Evolutionary conservation across 2,888 invertebrate species (phyloP).

Genomic region (Chrysolina americana): DNA sequence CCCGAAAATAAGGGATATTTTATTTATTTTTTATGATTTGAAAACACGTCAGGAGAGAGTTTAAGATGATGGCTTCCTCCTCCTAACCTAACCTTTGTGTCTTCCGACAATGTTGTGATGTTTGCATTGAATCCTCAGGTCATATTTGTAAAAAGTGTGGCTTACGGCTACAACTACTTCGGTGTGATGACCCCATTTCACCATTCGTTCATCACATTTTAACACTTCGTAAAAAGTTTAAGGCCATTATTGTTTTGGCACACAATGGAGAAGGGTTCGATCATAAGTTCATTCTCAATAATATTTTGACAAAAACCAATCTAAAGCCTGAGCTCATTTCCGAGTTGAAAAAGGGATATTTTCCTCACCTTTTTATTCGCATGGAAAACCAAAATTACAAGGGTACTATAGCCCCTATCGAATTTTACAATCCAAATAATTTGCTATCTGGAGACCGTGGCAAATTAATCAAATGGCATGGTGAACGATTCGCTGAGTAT

Average conservation of each 20-base stretch:
- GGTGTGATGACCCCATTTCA: background rate
- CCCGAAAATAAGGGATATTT: constrained; percentile 22
- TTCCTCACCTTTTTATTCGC: constrained; percentile 52
- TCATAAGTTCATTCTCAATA: constrained; percentile 41
- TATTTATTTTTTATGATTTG: constrained; percentile 43
- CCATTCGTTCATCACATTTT: background rate
- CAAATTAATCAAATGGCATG: constrained; percentile 41
- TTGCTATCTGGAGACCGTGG: constrained; percentile 25
- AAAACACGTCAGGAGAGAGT: constrained; percentile 38
- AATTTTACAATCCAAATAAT: constrained; percentile 35
- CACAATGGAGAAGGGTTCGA: constrained; percentile 42
- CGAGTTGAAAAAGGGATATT: constrained; percentile 48
- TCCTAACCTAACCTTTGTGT: background rate
- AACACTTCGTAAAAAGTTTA: background rate
- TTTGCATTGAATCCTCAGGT: background rate
- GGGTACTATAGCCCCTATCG: constrained; percentile 32
- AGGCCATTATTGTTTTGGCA: constrained; percentile 6
- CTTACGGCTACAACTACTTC: background rate
- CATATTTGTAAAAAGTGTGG: background rate
- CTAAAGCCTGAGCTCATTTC: constrained; percentile 37
- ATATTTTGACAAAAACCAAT: constrained; percentile 38
- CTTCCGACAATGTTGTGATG: constrained; percentile 29
- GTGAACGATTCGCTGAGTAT: constrained; percentile 27
- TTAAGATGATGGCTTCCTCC: constrained; percentile 24
- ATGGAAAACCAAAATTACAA: constrained; percentile 38